A percentile compares a stretch with the other conserved stretches of the same genome.
phyloP scores from a whole-genome alignment of 2,113 vertebrate species.

The Dasypus novemcinctus region DNA sequence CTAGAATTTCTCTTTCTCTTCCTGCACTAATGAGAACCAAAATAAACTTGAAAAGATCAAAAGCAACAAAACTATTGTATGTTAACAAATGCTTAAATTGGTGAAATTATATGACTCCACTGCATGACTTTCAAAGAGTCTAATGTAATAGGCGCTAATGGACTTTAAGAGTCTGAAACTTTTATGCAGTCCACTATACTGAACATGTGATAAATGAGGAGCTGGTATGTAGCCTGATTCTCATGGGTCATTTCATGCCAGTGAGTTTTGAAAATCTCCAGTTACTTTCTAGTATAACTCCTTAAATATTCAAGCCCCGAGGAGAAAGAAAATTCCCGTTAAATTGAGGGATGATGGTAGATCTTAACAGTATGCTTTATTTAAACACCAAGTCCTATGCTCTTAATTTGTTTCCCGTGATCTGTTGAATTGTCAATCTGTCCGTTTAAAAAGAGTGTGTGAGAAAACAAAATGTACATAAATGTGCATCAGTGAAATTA shows the following conservation, averaged over 20 bases:
- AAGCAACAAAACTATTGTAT: not conserved
- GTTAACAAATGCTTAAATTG: not conserved
- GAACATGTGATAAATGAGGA: not conserved
- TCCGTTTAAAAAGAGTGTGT: not conserved
- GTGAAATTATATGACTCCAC: not conserved
- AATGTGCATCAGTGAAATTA: not conserved
- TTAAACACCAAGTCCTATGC: not conserved
- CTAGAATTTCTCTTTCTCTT: not conserved
- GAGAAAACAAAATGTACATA: constrained; percentile 19
- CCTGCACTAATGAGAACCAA: not conserved
- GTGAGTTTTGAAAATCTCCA: not conserved
- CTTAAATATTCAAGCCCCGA: not conserved
- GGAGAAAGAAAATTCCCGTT: not conserved
- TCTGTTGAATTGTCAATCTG: not conserved
- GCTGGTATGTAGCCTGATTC: not conserved
- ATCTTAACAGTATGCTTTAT: not conserved
- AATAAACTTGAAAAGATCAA: not conserved
- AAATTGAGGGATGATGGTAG: not conserved
- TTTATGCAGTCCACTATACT: not conserved
- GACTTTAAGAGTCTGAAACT: not conserved
- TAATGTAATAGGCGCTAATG: not conserved
- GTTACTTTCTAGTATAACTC: not conserved
- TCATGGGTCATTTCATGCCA: not conserved
- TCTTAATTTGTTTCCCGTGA: not conserved
- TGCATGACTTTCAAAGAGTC: not conserved